These are phyloP conservation scores for Rhizomys pruinosus DNA, from an alignment of 2,113 vertebrate species.

Conservation along the genomic window DNA sequence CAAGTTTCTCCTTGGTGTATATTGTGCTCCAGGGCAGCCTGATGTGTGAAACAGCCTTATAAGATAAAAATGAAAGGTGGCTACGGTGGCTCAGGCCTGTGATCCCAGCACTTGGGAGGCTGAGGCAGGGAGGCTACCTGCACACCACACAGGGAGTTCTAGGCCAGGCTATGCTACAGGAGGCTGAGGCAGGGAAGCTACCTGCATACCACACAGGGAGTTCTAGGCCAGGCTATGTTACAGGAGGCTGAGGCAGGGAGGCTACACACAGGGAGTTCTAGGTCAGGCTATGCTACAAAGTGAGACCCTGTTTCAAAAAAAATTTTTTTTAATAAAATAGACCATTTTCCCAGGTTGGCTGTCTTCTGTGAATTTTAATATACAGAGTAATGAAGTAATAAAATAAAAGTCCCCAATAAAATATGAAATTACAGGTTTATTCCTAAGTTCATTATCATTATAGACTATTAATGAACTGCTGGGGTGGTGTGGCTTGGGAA, in stretches of 20 bases:
- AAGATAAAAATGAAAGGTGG: no score
- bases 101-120: background rate
- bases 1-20: no score
- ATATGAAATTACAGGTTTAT: constrained; percentile 11
- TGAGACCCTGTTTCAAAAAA: background rate
- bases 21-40: no score
- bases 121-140: background rate
- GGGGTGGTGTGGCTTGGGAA: background rate
- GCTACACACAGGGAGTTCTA: background rate
- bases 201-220: background rate
- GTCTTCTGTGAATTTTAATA: constrained; percentile 14
- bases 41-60: no score
- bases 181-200: background rate
- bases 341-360: background rate
- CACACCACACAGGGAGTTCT: background rate
- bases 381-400: background rate
- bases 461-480: background rate
- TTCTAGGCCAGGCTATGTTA: background rate
- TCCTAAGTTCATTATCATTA: background rate
- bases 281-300: background rate
- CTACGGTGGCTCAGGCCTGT: background rate
- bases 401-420: constrained; percentile 18
- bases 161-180: background rate
- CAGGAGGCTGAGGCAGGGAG: background rate
- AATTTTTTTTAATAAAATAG: background rate